Base-by-base conservation (phyloP, 2,113 vertebrate species). In the Arothron firmamentum region DNA sequence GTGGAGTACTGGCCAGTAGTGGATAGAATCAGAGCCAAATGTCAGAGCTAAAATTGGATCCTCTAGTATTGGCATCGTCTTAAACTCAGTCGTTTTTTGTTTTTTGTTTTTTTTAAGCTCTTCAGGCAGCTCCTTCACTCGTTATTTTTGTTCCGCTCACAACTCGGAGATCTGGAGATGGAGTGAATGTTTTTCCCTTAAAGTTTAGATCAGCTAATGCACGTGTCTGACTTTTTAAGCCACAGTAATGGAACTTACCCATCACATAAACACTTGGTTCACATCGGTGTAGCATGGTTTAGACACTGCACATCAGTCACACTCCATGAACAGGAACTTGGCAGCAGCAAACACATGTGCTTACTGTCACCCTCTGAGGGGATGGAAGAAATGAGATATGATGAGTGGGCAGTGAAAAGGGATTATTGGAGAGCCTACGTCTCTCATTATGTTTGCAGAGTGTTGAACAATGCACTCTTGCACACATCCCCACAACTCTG, bases 41-140 rank as follows among this genome's bases (percentile, higher is more conserved):
- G 69, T 55, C 74, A 61, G 78, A 63, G 77, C 75, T 83, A 86
- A 70, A 79, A 79, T 69, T 75, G 70, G 56, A 69, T 53, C 25
- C 58, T 16, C 17, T 52, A 71, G 59, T 54, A 56, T 42, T 46
- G 14, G 23, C 48, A 65, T 5, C 25, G 4, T 28, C 5, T 47
- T 7, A 16, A 7, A 5, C 48, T 13, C 20, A 13, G 19, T 48
- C 6, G 25, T 16, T 48, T 48, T 10, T 7, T 68, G 21, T 51
- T 42, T 46, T 48, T 10, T 7, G 66, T 18, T 51, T 42, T 46
- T 23, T 23, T 23, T 23, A 23, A 64, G 6, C 60, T 67, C 67
- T 34, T 70, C 57, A 57, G 55, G 54, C 41, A 15, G 6, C 19
- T 42, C 6, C 13, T 11, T 48, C 4, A 15, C 25, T 43, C 5